Evolutionary conservation across 1,140 invertebrate genomes (phyloP), one percentile per base, ranked within the genome.

Genomic region (Kradibia gibbosae): DNA sequence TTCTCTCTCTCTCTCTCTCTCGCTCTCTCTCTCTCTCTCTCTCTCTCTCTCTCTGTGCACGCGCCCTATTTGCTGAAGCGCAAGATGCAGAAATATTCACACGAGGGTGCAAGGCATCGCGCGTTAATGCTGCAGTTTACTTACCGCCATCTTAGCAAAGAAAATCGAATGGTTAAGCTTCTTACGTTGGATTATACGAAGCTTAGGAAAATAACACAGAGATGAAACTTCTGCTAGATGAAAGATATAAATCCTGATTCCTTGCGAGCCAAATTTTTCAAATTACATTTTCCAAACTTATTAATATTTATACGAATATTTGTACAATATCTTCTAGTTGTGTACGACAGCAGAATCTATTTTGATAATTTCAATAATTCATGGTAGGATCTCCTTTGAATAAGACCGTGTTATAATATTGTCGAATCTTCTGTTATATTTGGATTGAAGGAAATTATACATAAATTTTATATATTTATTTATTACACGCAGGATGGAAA

Each of bases 131-230:
- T 48, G 50, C 3, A 72, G 70, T 72, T 72, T 72, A 72, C 45
- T 72, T 20, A 45, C n/a, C 36, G 36, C 20, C 15, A n/a, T n/a
- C 15, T 10, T 36, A 1, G 20, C 36, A 39, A 20, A 48, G 39
- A 45, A 42, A 20, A 62, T 34, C 60, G 45, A 50, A 72, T 31
- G 36, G 2, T 3, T 78, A 78, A 78, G 60, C 45, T 55, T 78
- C 75, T 78, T 78, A 50, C 15, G 42, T 78, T 67, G 7, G 57
- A 0, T 76, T 76, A 76, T 57, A 36, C 57, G 42, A 72, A 17
- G 42, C 28, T 36, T 20, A 36, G 17, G 15, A 0, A 36, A 1
- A 4, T 13, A 0, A 17, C 13, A 34, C 2, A 34, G 34, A 36
- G 2, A n/a, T n/a, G n/a, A n/a, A n/a, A n/a, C 10, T 31, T 10